Percentiles rank a stretch among this genome's conserved stretches.
Evolutionary conservation across 2,888 invertebrate species (phyloP).

Genomic region (Lochmaea crataegi): DNA sequence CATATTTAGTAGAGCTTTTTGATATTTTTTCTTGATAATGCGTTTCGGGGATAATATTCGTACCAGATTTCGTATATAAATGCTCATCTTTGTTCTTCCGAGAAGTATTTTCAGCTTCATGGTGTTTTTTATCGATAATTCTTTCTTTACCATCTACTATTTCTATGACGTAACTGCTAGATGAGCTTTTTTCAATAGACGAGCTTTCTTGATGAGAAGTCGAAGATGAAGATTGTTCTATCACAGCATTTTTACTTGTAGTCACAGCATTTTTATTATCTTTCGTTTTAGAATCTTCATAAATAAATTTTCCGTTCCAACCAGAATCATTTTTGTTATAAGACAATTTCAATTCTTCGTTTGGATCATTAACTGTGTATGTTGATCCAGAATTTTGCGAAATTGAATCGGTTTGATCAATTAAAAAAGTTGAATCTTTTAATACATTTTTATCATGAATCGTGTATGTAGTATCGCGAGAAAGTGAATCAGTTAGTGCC

Average conservation of each 20-base stretch:
- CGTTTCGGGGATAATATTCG: constrained; percentile 70
- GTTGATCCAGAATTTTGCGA: constrained; percentile 56
- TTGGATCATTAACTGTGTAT: constrained; percentile 57
- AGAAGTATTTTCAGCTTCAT: constrained; percentile 66
- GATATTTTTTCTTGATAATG: constrained; percentile 68
- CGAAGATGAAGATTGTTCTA: constrained; percentile 57
- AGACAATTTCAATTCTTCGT: constrained; percentile 59
- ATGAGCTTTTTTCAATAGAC: constrained; percentile 71
- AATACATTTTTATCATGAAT: constrained; percentile 35
- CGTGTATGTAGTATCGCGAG: constrained; percentile 14
- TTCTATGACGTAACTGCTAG: constrained; percentile 75
- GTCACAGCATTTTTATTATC: constrained; percentile 37
- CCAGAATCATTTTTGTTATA: constrained; percentile 64
- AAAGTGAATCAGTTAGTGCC: neutral
- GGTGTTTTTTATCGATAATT: constrained; percentile 70
- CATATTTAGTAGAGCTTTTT: constrained; percentile 69
- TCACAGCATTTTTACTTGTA: constrained; percentile 44
- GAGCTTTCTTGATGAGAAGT: constrained; percentile 69
- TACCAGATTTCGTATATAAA: constrained; percentile 69
- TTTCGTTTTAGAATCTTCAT: constrained; percentile 58
- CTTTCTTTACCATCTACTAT: constrained; percentile 75
- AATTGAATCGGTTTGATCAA: constrained; percentile 11
- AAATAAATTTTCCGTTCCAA: constrained; percentile 66
- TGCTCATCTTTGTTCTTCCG: constrained; percentile 65
- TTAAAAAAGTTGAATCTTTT: constrained; percentile 37